These are phyloP conservation scores for Nixonia krombeini DNA, from an alignment of 1,140 invertebrate species.

Conservation along the genomic window DNA sequence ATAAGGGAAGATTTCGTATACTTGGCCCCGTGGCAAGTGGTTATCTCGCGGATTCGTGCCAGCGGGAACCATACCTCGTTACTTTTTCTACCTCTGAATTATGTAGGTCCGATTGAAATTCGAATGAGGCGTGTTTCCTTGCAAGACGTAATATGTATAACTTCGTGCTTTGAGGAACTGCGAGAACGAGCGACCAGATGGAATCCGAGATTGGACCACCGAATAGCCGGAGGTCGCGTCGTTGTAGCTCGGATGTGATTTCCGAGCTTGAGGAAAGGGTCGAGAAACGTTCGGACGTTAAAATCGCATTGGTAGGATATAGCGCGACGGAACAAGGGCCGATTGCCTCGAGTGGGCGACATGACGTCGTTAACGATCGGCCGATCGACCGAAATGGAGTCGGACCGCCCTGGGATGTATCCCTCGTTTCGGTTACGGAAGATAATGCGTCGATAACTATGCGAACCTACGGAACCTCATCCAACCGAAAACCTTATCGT, in stretches of 20 bases:
- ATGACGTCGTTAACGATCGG: slow-evolving; percentile 23
- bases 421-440: slow-evolving; percentile 27
- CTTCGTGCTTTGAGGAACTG: slow-evolving; percentile 16
- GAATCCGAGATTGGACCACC: slow-evolving; percentile 23
- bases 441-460: slow-evolving; percentile 30
- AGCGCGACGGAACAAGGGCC: slow-evolving; percentile 23
- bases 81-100: no score
- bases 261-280: slow-evolving; percentile 27
- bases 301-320: slow-evolving; percentile 26
- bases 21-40: no score
- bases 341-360: slow-evolving; percentile 21
- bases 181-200: slow-evolving; percentile 22
- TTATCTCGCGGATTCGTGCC: no score
- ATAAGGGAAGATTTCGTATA: no score
- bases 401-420: slow-evolving; percentile 11
- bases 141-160: neutral
- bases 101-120: no score
- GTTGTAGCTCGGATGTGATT: slow-evolving; percentile 22
- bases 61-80: no score
- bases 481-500: slow-evolving; percentile 14
- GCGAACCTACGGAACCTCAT: slow-evolving; percentile 10
- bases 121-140: neutral
- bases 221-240: slow-evolving; percentile 16
- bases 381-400: slow-evolving; percentile 14
- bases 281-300: slow-evolving; percentile 22